A percentile compares a stretch with the other conserved stretches of the same genome.
Evolutionary conservation across 2,113 vertebrate species (phyloP).

Genomic region (Paraplagusia blochii): DNA sequence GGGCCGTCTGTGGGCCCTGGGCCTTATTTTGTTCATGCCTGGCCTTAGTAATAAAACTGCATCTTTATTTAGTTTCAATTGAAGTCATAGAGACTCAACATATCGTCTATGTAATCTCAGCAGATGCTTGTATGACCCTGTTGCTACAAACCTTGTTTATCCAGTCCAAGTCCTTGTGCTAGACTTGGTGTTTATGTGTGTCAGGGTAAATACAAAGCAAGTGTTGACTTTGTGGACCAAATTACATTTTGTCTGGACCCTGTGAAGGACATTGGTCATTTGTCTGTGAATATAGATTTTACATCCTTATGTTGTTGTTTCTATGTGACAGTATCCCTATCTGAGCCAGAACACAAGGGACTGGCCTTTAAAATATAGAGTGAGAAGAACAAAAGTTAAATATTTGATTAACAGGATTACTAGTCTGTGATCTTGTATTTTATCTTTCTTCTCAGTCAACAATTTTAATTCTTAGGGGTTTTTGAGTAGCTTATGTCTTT

Average conservation of each 20-base stretch:
- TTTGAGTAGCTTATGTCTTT: no score
- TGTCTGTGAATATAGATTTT: background rate
- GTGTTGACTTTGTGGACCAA: no score
- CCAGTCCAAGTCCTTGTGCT: background rate
- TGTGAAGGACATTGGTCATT: background rate
- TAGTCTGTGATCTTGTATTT: no score
- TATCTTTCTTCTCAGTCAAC: no score
- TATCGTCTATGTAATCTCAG: background rate
- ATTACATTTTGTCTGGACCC: background rate
- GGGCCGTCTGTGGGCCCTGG: no score
- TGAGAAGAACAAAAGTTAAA: no score
- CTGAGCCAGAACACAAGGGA: background rate
- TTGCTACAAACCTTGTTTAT: constrained; percentile 3
- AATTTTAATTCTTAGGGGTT: no score
- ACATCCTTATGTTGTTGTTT: constrained; percentile 4
- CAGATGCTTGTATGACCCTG: constrained; percentile 16
- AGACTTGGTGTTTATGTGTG: background rate
- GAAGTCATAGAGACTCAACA: background rate
- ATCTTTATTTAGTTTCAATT: background rate
- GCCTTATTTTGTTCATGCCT: background rate
- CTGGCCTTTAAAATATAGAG: background rate
- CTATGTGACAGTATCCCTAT: constrained; percentile 6
- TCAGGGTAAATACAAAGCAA: no score
- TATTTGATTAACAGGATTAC: no score
- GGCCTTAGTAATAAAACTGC: background rate